Base-by-base conservation (phyloP, 2,113 vertebrate genomes). In the Crypturellus undulatus region DNA sequence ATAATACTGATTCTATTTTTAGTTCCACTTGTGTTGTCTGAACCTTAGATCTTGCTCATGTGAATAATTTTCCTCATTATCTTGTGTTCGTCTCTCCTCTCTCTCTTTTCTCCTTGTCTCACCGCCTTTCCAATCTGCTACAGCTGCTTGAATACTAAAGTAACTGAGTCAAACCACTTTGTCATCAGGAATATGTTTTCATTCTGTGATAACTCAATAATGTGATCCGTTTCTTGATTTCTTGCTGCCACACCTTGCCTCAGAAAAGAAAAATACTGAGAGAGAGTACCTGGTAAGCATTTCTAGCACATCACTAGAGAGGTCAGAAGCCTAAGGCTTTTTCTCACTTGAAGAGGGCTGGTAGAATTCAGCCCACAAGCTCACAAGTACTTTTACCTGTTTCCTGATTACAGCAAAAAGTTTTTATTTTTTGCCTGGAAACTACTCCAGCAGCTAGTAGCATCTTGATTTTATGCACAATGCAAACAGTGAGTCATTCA, bases 41-140 rank as follows among this genome's bases (percentile, higher is more conserved):
- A 94, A 96, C 72, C 87, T 92, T 84, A 95, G 45, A 94, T 96
- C 85, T 94, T 81, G 77, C 63, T 95, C 82, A 83, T 95, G 89
- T 91, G 91, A 95, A 96, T 92, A 95, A 97, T 94, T 89, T 91
- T 89, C 68, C 82, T 88, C 62, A 93, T 93, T 94, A 93, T 81
- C 90, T 76, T 12, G 9, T 43, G 62, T 62, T 89, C 5, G 6
- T 89, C 86, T 94, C 79, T 67, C 40, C 54, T 93, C 80, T 89
- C 84, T 84, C 68, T 92, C 81, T 89, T 88, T 96, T 87, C 85
- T 94, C 83, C 92, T 94, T 95, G 91, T 92, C 89, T 96, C 77
- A 93, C 78, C 1, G 47, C 81, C 84, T 96, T 94, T 94, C 84
- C 90, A 95, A 94, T 78, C 43, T 93, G 90, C 94, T 80, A 79